phyloP scores from a whole-genome alignment of 35 echinoderm and acorn worm genomes.

The Anneissia japonica region DNA sequence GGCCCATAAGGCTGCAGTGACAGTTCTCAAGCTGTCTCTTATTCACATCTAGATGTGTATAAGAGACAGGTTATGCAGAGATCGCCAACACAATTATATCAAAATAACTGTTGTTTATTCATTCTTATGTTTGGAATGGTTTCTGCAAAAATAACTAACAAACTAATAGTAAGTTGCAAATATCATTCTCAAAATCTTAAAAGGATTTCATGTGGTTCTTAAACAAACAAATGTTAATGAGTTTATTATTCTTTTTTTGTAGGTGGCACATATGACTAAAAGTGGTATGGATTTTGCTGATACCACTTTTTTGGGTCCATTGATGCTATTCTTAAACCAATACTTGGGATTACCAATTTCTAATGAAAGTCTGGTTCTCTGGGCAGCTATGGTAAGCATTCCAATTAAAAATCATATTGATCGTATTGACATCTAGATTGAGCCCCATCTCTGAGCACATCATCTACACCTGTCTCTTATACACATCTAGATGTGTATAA shows the following conservation, averaged over 20 bases:
- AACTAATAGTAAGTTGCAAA: constrained; percentile 80
- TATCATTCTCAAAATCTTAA: too few relatives aligned
- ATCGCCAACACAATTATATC: constrained; percentile 58
- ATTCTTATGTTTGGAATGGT: constrained; percentile 85
- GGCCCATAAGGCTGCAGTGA: too few relatives aligned
- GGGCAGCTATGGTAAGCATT: neutral
- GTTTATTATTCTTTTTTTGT: too few relatives aligned
- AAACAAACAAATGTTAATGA: too few relatives aligned
- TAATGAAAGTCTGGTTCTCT: constrained; percentile 11
- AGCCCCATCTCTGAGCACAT: neutral
- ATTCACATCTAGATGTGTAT: too few relatives aligned
- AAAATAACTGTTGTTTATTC: constrained; percentile 64
- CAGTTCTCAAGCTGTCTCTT: too few relatives aligned
- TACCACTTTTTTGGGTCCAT: constrained; percentile 71
- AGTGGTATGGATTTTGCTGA: constrained; percentile 88
- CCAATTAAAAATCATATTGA: neutral
- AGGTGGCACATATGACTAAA: constrained; percentile 98
- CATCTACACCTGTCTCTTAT: too few relatives aligned
- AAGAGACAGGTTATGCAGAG: constrained; percentile 59
- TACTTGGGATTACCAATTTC: constrained; percentile 70
- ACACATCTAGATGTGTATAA: too few relatives aligned
- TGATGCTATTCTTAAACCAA: constrained; percentile 79
- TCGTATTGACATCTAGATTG: neutral
- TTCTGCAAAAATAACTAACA: constrained; percentile 80
- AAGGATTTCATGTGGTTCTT: too few relatives aligned